A percentile compares a stretch with the other conserved stretches of the same genome.
These are phyloP conservation scores for Lingula anatina DNA, from an alignment of 2,888 invertebrate species.

Conservation along the genomic window DNA sequence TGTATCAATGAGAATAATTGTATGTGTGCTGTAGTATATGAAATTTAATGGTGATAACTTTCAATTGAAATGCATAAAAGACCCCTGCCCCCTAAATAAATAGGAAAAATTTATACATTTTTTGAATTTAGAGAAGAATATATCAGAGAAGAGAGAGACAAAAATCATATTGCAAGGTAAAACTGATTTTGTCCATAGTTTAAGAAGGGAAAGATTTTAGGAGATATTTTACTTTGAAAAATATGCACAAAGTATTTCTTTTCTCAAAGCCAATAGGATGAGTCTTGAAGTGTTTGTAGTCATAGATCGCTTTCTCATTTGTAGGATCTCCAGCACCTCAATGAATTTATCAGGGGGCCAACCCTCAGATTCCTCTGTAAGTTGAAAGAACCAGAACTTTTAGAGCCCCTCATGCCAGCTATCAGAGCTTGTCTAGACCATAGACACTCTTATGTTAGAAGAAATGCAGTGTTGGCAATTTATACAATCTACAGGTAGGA, in stretches of 20 bases:
- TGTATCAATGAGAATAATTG: too few relatives aligned
- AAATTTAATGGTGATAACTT: too few relatives aligned
- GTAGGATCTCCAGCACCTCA: conserved; percentile 93
- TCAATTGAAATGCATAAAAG: too few relatives aligned
- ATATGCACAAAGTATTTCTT: too few relatives aligned
- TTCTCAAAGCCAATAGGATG: too few relatives aligned
- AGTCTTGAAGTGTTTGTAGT: too few relatives aligned
- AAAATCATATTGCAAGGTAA: conserved; percentile 89
- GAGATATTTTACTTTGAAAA: too few relatives aligned
- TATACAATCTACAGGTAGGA: conserved; percentile 88
- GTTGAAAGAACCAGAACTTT: conserved; percentile 92
- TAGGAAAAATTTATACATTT: not conserved
- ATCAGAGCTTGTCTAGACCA: conserved; percentile 89
- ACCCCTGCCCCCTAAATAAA: too few relatives aligned
- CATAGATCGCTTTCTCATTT: too few relatives aligned
- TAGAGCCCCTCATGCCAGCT: conserved; percentile 98
- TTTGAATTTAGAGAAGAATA: too few relatives aligned
- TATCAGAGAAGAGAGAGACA: conserved; percentile 81
- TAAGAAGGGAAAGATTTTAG: too few relatives aligned
- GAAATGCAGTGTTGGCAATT: conserved; percentile 98
- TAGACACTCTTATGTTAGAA: conserved; percentile 93
- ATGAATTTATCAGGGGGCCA: conserved; percentile 98
- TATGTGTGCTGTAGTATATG: too few relatives aligned
- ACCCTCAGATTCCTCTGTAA: conserved; percentile 90
- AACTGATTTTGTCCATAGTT: conserved; percentile 7